Percentiles rank a stretch among this genome's conserved stretches.
phyloP scores from a whole-genome alignment of 2,113 vertebrate genomes.

The Cygnus buccinator region DNA sequence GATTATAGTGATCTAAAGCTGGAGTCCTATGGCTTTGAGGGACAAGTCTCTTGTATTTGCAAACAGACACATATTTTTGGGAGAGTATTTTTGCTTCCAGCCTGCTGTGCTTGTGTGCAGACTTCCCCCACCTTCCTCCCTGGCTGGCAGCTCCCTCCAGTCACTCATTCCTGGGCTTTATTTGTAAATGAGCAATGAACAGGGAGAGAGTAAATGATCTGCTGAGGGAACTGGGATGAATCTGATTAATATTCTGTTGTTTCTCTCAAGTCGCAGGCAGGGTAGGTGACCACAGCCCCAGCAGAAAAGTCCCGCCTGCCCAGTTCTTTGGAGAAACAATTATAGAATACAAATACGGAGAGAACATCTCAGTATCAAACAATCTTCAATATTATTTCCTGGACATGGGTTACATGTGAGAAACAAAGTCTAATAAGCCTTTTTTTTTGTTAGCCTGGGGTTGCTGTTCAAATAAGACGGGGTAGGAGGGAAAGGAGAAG shows the following conservation, averaged over 20 bases:
- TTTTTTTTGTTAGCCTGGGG: neutral
- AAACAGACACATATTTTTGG: neutral
- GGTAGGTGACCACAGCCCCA: conserved; percentile 1
- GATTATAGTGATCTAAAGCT: neutral
- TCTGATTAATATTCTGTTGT: conserved; percentile 48
- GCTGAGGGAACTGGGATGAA: neutral
- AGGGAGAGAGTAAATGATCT: neutral
- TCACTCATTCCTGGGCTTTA: neutral
- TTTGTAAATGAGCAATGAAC: conserved; percentile 30
- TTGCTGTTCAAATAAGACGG: conserved; percentile 27
- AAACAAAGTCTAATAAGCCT: conserved; percentile 40
- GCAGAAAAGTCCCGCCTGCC: neutral
- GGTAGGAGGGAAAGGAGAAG: neutral
- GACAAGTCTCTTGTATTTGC: conserved; percentile 8
- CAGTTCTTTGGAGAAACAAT: conserved; percentile 60
- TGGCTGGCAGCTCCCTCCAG: neutral
- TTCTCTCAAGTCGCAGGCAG: neutral
- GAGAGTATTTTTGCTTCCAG: neutral
- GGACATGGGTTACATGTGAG: neutral
- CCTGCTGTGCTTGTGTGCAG: neutral
- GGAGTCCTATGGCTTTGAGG: conserved; percentile 20
- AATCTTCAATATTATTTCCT: conserved; percentile 41
- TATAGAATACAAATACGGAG: conserved; percentile 69
- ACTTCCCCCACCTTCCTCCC: neutral
- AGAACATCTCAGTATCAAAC: conserved; percentile 15